phyloP scores from a whole-genome alignment of 2,888 invertebrate species.

The Xanthia togata region DNA sequence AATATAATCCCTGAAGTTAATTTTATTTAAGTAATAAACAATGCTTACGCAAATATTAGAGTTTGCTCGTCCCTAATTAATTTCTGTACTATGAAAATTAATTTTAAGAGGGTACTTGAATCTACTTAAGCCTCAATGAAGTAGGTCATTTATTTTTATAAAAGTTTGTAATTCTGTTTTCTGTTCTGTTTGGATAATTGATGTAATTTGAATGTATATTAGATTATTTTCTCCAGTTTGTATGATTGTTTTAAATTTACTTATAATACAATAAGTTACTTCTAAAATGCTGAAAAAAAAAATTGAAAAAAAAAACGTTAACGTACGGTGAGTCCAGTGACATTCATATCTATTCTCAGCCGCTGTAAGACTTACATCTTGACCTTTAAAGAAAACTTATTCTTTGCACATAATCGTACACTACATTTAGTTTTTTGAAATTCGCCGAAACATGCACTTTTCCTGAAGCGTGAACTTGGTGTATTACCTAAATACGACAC shows the following conservation, averaged over 20 bases:
- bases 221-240: background rate
- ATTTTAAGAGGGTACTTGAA: slow-evolving; percentile 32
- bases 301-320: too few species aligned
- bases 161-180: background rate
- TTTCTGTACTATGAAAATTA: slow-evolving; percentile 47
- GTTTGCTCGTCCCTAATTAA: slow-evolving; percentile 48
- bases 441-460: background rate
- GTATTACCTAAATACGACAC: background rate
- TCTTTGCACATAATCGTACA: background rate
- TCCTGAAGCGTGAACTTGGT: background rate
- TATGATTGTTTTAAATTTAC: background rate
- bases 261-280: background rate
- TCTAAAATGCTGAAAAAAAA: too few species aligned
- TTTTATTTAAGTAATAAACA: slow-evolving; percentile 54
- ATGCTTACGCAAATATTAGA: slow-evolving; percentile 54
- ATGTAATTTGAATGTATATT: background rate
- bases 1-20: slow-evolving; percentile 47
- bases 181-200: background rate
- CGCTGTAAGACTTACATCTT: background rate
- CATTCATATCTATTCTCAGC: background rate
- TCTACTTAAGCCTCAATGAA: slow-evolving; percentile 2
- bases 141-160: slow-evolving; percentile 6
- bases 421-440: background rate
- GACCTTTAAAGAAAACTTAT: background rate
- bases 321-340: background rate